Evolutionary conservation across 2,113 vertebrate species (phyloP), one percentile per base, ranked within the genome.

Genomic region (Pampusana beccarii): DNA sequence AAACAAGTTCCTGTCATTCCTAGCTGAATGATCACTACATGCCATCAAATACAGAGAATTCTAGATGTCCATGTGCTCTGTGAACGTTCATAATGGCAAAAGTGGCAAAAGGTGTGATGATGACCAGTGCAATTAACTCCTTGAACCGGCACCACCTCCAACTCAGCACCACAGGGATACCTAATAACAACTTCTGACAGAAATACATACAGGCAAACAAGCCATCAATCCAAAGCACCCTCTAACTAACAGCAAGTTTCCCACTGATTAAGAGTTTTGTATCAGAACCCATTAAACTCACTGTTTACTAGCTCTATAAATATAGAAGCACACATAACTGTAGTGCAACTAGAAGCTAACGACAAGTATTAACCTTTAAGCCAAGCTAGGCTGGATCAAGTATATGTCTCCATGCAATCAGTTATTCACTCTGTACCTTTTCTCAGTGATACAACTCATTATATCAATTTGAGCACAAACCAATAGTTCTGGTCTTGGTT

Each of bases 391-490:
- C 16, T 9, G 9, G n/a, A 25, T 8, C 9, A 9, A 33, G 7
- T 0, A 19, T 0, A 0, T 2, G 1, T 7, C 50, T 66, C 26
- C 5, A 3, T 0, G 0, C 42, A 25, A 36, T 8, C 44, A 29
- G 21, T 23, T 33, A 29, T 1, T 44, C 6, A 1, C 2, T 4
- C 58, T 18, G 5, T 1, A 5, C n/a, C 16, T 48, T 20, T 38
- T 36, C n/a, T 0, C 11, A 53, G 26, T 2, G 19, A 36, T 7
- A 13, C 0, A 0, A 13, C 10, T 18, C 3, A 0, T 5, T 13
- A 54, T 2, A 13, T 0, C 33, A 25, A 9, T 5, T 3, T 7
- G 48, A 58, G 7, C 44, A 50, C 29, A 53, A 48, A 21, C 21
- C 9, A 10, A 3, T 1, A 34, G 23, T 34, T 57, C 36, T 2